phyloP scores from a whole-genome alignment of 1,140 invertebrate genomes.

The Neuroterus valhalla region DNA sequence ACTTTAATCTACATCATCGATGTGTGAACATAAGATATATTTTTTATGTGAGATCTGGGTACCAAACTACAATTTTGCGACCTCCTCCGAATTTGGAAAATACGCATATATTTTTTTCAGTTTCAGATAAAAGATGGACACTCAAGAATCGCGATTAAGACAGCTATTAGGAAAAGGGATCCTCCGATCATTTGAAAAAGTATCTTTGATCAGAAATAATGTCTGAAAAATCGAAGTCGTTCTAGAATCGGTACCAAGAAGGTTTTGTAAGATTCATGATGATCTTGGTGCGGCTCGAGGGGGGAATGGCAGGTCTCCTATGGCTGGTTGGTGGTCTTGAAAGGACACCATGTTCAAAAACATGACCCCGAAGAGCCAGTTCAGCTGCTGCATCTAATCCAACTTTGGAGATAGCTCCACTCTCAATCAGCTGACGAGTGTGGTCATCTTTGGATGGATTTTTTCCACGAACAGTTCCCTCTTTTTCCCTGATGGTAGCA shows the following conservation, averaged over 20 bases:
- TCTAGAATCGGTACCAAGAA: constrained; percentile 72
- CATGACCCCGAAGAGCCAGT: constrained; percentile 67
- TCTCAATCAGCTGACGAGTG: constrained; percentile 66
- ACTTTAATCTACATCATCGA: no score
- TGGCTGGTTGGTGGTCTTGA: constrained; percentile 61
- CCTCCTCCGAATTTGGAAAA: no score
- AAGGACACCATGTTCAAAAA: constrained; percentile 69
- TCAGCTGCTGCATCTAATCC: constrained; percentile 68
- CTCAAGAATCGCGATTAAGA: neutral
- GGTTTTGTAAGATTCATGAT: constrained; percentile 70
- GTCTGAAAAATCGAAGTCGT: constrained; percentile 6
- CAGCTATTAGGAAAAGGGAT: neutral
- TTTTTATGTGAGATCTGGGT: no score
- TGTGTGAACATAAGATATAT: no score
- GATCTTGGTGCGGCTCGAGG: constrained; percentile 68
- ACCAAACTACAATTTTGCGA: no score
- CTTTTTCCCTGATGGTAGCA: constrained; percentile 66
- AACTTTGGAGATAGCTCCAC: constrained; percentile 67
- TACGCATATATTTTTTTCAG: no score
- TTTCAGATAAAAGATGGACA: constrained; percentile 3
- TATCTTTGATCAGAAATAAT: neutral
- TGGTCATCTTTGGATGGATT: constrained; percentile 68
- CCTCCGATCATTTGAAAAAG: neutral
- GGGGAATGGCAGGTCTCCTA: constrained; percentile 61
- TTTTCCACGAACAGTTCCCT: constrained; percentile 66